These are phyloP conservation scores for Altica lythri DNA, from an alignment of 2,888 invertebrate genomes.

Conservation along the genomic window DNA sequence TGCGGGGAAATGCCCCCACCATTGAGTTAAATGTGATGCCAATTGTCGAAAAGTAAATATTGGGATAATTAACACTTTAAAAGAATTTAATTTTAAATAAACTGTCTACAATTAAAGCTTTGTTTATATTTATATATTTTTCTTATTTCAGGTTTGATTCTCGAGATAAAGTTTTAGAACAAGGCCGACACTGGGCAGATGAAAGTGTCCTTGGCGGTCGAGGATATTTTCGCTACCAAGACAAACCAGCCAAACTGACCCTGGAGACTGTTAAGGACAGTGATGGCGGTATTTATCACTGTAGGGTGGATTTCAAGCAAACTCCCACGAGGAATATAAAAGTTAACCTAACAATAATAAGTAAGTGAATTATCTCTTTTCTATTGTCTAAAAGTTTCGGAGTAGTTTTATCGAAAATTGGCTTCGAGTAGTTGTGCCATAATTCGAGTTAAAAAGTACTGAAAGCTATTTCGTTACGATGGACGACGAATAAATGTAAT, in stretches of 20 bases:
- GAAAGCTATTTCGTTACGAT: too few relatives aligned
- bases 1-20: too few relatives aligned
- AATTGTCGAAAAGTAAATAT: too few relatives aligned
- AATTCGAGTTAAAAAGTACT: too few relatives aligned
- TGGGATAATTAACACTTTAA: not conserved
- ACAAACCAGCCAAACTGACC: constrained; percentile 75
- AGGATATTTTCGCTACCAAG: constrained; percentile 76
- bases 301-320: constrained; percentile 88
- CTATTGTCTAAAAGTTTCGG: constrained; percentile 18
- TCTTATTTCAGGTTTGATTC: constrained; percentile 69
- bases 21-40: too few relatives aligned
- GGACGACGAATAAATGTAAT: too few relatives aligned
- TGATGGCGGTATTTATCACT: constrained; percentile 84
- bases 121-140: not conserved
- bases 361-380: too few relatives aligned
- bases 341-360: constrained; percentile 86
- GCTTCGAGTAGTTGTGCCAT: too few relatives aligned
- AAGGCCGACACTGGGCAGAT: constrained; percentile 84
- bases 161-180: constrained; percentile 70
- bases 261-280: constrained; percentile 73
- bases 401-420: not conserved
- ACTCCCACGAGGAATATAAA: constrained; percentile 86
- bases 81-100: too few relatives aligned
- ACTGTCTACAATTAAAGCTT: too few relatives aligned
- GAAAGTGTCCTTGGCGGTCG: constrained; percentile 73